Conservation (phyloP, 2,797 vertebrate species). For the Carcharodon carcharias region DNA sequence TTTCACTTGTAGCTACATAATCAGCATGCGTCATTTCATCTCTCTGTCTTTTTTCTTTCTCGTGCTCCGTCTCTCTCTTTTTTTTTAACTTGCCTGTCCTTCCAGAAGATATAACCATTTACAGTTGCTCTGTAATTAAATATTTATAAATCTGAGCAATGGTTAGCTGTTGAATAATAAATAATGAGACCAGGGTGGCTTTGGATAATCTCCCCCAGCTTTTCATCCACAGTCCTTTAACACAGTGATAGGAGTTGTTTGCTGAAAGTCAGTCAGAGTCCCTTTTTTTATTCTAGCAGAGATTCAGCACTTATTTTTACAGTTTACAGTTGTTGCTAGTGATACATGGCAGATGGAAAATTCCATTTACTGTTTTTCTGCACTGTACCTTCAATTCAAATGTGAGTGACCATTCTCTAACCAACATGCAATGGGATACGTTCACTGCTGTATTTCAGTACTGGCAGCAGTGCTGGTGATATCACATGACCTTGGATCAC, state of each 20-base stretch:
- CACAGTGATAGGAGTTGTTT: neutral
- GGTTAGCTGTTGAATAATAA: constrained; percentile 79
- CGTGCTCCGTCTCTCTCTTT: neutral
- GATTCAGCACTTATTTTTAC: neutral
- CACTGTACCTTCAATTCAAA: neutral
- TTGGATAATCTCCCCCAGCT: constrained; percentile 78
- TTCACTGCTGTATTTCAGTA: neutral
- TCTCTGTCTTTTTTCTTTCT: constrained; percentile 37
- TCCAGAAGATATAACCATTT: constrained; percentile 71
- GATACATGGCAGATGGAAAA: neutral
- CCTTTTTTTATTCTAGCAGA: neutral
- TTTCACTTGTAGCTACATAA: constrained; percentile 50
- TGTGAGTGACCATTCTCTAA: neutral
- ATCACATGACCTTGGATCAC: constrained; percentile 20
- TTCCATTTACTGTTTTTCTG: neutral
- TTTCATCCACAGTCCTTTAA: constrained; percentile 55
- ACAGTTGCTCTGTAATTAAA: constrained; percentile 80
- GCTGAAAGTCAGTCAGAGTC: constrained; percentile 9
- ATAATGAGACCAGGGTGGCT: constrained; percentile 63
- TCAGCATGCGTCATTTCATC: constrained; percentile 47
- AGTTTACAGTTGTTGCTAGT: neutral
- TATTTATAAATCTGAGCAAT: constrained; percentile 84
- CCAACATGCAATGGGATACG: neutral
- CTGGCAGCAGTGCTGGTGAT: neutral
- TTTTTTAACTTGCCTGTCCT: constrained; percentile 64